Evolutionary conservation across 2,888 invertebrate species (phyloP).

Genomic region (Caradrina kadenii): DNA sequence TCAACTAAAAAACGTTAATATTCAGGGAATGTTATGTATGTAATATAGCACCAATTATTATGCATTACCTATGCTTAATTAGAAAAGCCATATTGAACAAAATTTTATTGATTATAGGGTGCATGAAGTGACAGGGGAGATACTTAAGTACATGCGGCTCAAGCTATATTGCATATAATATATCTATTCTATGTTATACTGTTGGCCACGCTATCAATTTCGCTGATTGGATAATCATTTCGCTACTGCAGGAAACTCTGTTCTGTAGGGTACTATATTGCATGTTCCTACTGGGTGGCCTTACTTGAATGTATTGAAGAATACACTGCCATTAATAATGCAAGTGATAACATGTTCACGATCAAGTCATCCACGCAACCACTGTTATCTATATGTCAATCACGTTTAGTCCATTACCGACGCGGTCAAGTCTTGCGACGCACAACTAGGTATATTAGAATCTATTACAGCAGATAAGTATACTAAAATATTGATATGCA

Average conservation of each 20-base stretch:
- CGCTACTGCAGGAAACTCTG: background rate
- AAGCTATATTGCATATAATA: no score
- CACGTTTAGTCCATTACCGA: conserved; percentile 57
- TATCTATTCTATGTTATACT: no score
- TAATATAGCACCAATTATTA: no score
- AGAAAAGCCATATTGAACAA: no score
- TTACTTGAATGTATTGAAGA: conserved; percentile 1
- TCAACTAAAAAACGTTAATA: no score
- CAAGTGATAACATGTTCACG: conserved; percentile 54
- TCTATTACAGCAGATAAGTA: conserved; percentile 32
- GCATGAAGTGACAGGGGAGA: no score
- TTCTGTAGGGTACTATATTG: no score
- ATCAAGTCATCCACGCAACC: conserved; percentile 50
- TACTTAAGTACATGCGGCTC: no score
- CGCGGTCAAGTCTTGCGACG: conserved; percentile 42
- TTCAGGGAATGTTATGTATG: no score
- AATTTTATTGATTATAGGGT: no score
- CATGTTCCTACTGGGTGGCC: conserved; percentile 43
- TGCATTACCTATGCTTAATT: no score
- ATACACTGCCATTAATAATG: conserved; percentile 22
- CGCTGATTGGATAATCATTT: background rate
- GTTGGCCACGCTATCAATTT: background rate
- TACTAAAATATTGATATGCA: conserved; percentile 30
- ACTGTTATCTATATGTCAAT: conserved; percentile 62
- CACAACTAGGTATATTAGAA: conserved; percentile 26